Evolutionary conservation across 2,888 invertebrate genomes (phyloP).

Genomic region (Cyaniris semiargus): DNA sequence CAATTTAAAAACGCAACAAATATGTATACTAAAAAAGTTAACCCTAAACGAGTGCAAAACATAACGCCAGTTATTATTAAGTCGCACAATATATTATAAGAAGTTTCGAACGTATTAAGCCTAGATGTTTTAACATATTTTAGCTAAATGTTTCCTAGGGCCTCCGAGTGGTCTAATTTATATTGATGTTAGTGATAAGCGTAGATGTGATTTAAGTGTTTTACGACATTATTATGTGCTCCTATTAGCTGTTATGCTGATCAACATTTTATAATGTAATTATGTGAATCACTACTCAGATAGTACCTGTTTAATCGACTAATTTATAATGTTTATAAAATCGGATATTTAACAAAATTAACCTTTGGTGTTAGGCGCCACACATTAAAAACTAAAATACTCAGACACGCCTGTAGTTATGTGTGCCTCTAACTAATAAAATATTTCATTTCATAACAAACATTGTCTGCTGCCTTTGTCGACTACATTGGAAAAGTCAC

Average conservation of each 20-base stretch:
- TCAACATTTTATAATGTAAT: not conserved
- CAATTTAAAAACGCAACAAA: not conserved
- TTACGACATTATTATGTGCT: not conserved
- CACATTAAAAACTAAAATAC: not conserved
- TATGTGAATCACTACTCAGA: not conserved
- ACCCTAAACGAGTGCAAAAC: not conserved
- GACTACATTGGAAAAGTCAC: not conserved
- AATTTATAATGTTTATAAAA: not conserved
- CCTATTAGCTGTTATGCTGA: not conserved
- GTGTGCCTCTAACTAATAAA: not conserved
- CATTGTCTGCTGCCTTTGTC: not conserved
- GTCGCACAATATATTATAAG: not conserved
- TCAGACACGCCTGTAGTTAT: not conserved
- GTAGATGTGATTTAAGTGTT: not conserved
- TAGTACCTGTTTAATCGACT: not conserved
- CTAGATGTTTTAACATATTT: conserved; percentile 18
- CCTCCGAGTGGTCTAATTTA: conserved; percentile 19
- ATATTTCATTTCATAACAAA: not conserved
- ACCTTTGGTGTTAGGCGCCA: not conserved
- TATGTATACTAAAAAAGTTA: not conserved
- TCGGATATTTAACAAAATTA: not conserved
- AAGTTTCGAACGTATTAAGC: conserved; percentile 11
- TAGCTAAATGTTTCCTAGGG: conserved; percentile 27
- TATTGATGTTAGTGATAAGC: not conserved
- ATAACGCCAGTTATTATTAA: not conserved